These are phyloP conservation scores for Palythoa grandiflora DNA, from an alignment of 92 coral and sea anemone genomes.

Conservation along the genomic window DNA sequence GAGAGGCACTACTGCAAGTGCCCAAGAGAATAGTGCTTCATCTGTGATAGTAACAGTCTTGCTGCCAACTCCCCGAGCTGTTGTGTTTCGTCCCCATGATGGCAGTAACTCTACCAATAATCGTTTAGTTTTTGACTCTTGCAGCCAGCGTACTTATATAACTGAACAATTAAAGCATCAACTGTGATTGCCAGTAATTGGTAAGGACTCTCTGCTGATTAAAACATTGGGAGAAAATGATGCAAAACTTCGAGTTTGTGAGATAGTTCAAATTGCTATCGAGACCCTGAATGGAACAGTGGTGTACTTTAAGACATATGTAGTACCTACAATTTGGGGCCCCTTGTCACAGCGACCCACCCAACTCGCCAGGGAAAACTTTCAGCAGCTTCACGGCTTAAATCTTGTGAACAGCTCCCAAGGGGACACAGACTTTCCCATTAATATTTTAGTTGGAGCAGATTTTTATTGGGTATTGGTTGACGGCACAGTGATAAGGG, in stretches of 20 bases:
- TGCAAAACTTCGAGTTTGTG: conserved; percentile 3
- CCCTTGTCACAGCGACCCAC: not conserved
- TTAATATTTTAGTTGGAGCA: not conserved
- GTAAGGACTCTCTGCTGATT: conserved; percentile 3
- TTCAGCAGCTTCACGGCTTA: not conserved
- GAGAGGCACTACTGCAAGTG: not conserved
- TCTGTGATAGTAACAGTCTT: not conserved
- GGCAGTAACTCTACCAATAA: not conserved
- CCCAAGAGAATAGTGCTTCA: not conserved
- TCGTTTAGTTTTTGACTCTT: not conserved
- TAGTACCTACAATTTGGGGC: not conserved
- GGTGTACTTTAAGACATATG: not conserved
- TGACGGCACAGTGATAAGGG: not conserved
- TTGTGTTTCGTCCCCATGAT: not conserved
- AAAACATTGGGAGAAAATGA: not conserved
- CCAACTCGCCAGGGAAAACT: not conserved
- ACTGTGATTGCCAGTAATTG: not conserved
- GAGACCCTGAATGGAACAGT: not conserved
- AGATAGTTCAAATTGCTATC: not conserved
- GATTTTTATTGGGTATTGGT: not conserved
- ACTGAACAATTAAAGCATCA: not conserved
- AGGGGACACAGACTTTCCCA: not conserved
- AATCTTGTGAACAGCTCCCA: not conserved
- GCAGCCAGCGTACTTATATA: not conserved
- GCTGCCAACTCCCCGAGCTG: not conserved